These are phyloP conservation scores for Catocala fraxini DNA, from an alignment of 2,888 invertebrate genomes.

Conservation along the genomic window DNA sequence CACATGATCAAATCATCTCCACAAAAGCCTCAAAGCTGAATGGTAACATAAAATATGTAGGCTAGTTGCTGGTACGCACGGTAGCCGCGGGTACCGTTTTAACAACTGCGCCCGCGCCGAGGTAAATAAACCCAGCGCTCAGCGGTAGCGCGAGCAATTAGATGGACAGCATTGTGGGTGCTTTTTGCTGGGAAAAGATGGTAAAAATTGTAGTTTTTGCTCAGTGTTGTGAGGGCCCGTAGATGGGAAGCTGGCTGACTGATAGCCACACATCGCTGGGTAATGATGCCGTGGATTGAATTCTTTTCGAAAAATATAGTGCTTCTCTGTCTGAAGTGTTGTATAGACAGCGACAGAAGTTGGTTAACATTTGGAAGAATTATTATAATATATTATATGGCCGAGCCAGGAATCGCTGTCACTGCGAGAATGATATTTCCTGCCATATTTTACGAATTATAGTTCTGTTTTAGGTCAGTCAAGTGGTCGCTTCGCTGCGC, in stretches of 20 bases:
- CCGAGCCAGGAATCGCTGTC: too few species aligned
- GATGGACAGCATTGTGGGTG: constrained; percentile 9
- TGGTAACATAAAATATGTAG: constrained; percentile 43
- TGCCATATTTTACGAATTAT: too few species aligned
- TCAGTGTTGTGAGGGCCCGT: neutral
- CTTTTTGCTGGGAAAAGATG: constrained; percentile 10
- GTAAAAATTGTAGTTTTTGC: constrained; percentile 8
- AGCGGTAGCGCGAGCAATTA: constrained; percentile 17
- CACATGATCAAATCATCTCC: neutral
- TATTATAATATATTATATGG: too few species aligned
- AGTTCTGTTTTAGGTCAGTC: too few species aligned
- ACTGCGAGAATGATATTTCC: too few species aligned
- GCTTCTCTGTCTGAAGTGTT: too few species aligned
- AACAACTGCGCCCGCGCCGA: constrained; percentile 46
- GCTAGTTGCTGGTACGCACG: constrained; percentile 44
- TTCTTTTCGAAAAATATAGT: neutral
- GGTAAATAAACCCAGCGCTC: constrained; percentile 48
- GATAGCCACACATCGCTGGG: constrained; percentile 6
- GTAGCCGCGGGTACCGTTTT: constrained; percentile 56
- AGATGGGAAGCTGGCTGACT: constrained; percentile 1
- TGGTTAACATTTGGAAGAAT: too few species aligned
- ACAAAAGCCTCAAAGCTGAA: constrained; percentile 17
- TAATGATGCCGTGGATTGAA: constrained; percentile 6
- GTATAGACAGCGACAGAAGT: too few species aligned
- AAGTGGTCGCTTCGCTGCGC: too few species aligned